A percentile compares a stretch with the other conserved stretches of the same genome.
phyloP scores from a whole-genome alignment of 2,797 vertebrate genomes.

The Coranthus polyacanthus region DNA sequence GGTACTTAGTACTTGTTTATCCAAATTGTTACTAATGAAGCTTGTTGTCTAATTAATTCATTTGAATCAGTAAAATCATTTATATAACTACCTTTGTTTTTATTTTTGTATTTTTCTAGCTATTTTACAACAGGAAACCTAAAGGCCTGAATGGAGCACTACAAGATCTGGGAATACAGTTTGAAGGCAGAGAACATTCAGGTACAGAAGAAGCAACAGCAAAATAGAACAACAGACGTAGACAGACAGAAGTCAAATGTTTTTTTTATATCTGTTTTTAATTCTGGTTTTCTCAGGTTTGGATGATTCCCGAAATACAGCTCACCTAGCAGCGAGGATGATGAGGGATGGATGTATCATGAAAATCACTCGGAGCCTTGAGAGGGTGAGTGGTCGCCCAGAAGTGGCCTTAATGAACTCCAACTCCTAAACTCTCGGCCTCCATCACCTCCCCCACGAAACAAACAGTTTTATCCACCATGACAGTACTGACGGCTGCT shows the following conservation, averaged over 20 bases:
- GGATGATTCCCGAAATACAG: conserved; percentile 95
- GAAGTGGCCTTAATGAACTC: conserved; percentile 1
- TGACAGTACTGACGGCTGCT: too few species aligned
- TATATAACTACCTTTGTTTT: not conserved
- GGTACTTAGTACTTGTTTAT: too few species aligned
- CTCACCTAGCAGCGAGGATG: conserved; percentile 90
- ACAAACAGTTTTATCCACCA: too few species aligned
- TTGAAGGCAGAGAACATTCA: conserved; percentile 93
- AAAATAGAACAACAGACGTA: not conserved
- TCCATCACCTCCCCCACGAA: not conserved
- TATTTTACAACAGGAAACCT: conserved; percentile 93
- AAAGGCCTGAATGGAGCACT: conserved; percentile 94
- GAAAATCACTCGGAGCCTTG: conserved; percentile 89
- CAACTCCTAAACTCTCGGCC: conserved; percentile 21
- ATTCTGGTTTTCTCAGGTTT: conserved; percentile 81
- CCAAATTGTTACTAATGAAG: not conserved
- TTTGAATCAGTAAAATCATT: not conserved
- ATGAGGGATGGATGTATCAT: conserved; percentile 92
- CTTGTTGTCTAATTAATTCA: not conserved
- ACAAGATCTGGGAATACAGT: conserved; percentile 93
- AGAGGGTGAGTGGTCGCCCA: conserved; percentile 89
- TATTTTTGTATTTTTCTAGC: conserved; percentile 73
- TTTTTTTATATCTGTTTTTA: not conserved
- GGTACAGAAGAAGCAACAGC: conserved; percentile 75
- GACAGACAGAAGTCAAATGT: too few species aligned